phyloP scores from a whole-genome alignment of 2,888 invertebrate genomes.

The Caenorhabditis drosophilae region DNA sequence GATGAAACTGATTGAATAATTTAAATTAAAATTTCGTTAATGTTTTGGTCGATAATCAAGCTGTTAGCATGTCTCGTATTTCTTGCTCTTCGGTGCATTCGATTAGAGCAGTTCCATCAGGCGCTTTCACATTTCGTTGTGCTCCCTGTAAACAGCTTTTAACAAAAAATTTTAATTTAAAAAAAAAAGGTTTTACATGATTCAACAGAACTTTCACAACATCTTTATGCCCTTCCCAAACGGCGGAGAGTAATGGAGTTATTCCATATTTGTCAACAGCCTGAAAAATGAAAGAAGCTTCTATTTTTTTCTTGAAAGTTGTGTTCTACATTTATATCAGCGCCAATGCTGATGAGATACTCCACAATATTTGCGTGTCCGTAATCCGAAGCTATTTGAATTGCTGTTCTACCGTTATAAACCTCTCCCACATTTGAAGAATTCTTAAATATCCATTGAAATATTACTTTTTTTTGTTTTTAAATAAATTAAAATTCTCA shows the following conservation, averaged over 20 bases:
- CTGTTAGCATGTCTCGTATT: slow-evolving; percentile 38
- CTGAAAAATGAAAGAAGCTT: slow-evolving; percentile 74
- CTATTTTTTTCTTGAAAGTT: not conserved
- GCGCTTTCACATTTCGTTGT: slow-evolving; percentile 32
- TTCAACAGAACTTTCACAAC: slow-evolving; percentile 86
- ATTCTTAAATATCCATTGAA: slow-evolving; percentile 23
- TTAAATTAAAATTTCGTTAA: too few species aligned
- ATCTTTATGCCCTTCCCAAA: slow-evolving; percentile 93
- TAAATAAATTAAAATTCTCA: too few species aligned
- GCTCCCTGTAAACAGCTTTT: too few species aligned
- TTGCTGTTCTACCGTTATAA: slow-evolving; percentile 86
- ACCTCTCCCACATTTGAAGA: slow-evolving; percentile 78
- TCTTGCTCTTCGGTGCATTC: slow-evolving; percentile 43
- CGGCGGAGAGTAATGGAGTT: slow-evolving; percentile 88
- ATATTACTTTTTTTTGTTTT: too few species aligned
- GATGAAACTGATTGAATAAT: too few species aligned
- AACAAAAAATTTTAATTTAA: slow-evolving; percentile 3
- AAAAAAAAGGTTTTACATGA: slow-evolving; percentile 76
- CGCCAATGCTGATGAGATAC: slow-evolving; percentile 86
- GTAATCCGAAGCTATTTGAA: slow-evolving; percentile 92
- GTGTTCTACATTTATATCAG: slow-evolving; percentile 84
- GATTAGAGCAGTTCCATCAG: slow-evolving; percentile 43
- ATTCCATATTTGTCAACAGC: slow-evolving; percentile 92
- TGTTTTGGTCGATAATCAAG: too few species aligned
- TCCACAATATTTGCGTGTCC: slow-evolving; percentile 88